Base-by-base conservation (phyloP, 2,797 vertebrate genomes). In the Melanotaenia pygmaea region DNA sequence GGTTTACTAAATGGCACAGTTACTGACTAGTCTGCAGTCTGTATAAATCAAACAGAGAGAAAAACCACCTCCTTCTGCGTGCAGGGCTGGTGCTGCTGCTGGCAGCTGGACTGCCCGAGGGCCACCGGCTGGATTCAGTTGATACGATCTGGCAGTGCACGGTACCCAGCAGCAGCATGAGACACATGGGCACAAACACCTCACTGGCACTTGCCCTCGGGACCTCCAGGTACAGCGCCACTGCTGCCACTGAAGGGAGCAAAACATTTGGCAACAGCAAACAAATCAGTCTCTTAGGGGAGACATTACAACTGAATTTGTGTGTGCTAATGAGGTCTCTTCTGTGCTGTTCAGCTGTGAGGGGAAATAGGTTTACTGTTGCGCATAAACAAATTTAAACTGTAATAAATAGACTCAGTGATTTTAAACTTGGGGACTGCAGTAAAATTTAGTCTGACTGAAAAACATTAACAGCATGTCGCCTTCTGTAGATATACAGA, bases 141-240 rank as follows among this genome's bases (percentile, higher is more conserved):
- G 98, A 99, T 88, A 99, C 98, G 51, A 99, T 98, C 79, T 99
- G 98, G 87, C 98, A 99, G 93, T 99, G 98, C 72, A 99, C 97
- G 0, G 97, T 99, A 5, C 98, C 98, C 95, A 99, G 93, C 76
- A 99, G 95, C 70, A 99, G 90, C 98, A 99, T 97, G 67, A 99
- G 96, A 94, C 96, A 99, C 95, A 98, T 87, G 4, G 98, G 97
- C 68, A 95, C 96, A 50, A 97, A 89, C 51, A 97, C 94, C 80
- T 99, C 98, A 18, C 95, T 98, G 34, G 94, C 91, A 64, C 90
- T 96, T 64, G 95, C 96, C 67, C 92, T 91, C 1, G 98, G 96
- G 84, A 97, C 92, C 89, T 96, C 88, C 69, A 95, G 84, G 81
- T 97, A 98, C 72, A 99, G 77, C 76, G 94, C 85, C 40, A 96